A percentile compares a stretch with the other conserved stretches of the same genome.
These are phyloP conservation scores for Athripsodes cinereus DNA, from an alignment of 2,888 invertebrate genomes.

Conservation along the genomic window DNA sequence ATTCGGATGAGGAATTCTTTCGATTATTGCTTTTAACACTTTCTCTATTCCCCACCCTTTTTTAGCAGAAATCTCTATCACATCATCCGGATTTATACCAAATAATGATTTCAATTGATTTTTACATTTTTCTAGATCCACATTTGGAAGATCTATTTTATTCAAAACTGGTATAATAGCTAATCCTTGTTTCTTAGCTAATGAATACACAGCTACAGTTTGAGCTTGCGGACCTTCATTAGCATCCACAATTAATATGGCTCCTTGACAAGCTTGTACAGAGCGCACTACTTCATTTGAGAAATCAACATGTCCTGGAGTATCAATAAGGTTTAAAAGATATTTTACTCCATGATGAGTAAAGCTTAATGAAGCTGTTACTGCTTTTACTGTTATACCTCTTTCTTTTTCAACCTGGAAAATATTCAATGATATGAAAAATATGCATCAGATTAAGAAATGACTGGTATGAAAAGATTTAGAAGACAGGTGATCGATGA, in stretches of 20 bases:
- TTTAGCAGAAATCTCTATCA: conserved; percentile 89
- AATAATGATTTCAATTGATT: conserved; percentile 76
- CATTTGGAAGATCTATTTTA: conserved; percentile 92
- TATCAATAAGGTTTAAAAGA: conserved; percentile 92
- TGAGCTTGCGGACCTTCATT: conserved; percentile 96
- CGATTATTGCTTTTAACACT: conserved; percentile 71
- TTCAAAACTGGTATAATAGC: conserved; percentile 88
- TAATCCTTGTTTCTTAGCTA: conserved; percentile 79
- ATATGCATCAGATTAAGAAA: no score
- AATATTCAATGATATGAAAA: background rate
- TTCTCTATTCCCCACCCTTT: conserved; percentile 75
- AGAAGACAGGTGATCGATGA: no score
- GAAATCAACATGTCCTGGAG: conserved; percentile 98
- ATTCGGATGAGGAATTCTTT: conserved; percentile 68
- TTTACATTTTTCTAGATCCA: conserved; percentile 76
- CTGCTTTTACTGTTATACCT: conserved; percentile 98
- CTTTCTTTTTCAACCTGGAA: conserved; percentile 82
- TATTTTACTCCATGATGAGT: conserved; percentile 63
- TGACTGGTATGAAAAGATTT: no score
- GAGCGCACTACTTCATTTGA: conserved; percentile 92
- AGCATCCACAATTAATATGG: conserved; percentile 90
- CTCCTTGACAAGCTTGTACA: conserved; percentile 90
- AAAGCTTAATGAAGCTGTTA: conserved; percentile 85
- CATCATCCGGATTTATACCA: conserved; percentile 64
- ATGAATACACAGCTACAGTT: conserved; percentile 93